Base-by-base conservation (phyloP, 92 coral and sea anemone genomes). In the Pocillopora grandis region DNA sequence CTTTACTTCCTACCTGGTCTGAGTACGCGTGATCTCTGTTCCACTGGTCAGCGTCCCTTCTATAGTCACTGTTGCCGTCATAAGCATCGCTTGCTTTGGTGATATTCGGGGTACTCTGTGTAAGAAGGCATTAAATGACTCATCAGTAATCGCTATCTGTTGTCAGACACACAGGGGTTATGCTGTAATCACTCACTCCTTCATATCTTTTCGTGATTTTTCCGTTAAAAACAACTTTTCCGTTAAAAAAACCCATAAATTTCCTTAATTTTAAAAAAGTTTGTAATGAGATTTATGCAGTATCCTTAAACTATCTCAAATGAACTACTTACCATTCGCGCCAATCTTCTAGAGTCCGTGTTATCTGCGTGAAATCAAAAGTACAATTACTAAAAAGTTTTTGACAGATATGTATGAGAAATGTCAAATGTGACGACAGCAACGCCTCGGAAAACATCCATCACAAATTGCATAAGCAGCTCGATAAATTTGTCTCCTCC, bases 51-150 rank as follows among this genome's bases (percentile, higher is more conserved):
- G 86, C 33, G 63, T 85, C 89, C 62, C 70, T 68, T 4, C 92
- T 65, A 19, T 67, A 58, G 72, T 76, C 68, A 3, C 64, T 80
- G 42, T 89, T 89, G 36, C 62, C 80, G 77, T 86, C 75, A 37
- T 35, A 76, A 60, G 60, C 21, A 62, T 52, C 49, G n/a, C 66
- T 72, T 0, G 85, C 72, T 62, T 85, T 79, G 55, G 87, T 72
- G n/a, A 93, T 83, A 73, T 93, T 87, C 14, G 97, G 97, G 3
- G 84, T 93, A 84, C 97, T 89, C 97, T 93, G 81, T 16, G 71
- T 35, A 82, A 90, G 31, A 74, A 18, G 42, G 77, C 72, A 74
- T 18, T 17, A 35, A 71, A 35, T 14, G 56, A 20, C 20, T 62
- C 27, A 12, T 20, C 52, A 42, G 4, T 42, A 42, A 42, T 0